phyloP scores from a whole-genome alignment of 2,797 vertebrate genomes.

The Enteromius mattozi region DNA sequence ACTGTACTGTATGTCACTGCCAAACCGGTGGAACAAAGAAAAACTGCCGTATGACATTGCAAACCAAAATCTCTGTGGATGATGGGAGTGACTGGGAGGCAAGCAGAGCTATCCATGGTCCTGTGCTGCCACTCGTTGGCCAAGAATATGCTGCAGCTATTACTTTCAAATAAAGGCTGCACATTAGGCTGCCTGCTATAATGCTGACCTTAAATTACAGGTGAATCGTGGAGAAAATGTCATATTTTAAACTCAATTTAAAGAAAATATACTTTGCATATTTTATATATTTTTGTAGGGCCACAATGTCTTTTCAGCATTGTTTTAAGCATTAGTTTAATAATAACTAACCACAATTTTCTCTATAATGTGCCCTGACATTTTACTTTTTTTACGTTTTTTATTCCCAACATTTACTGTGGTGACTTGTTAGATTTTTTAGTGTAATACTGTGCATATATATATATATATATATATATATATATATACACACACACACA shows the following conservation, averaged over 20 bases:
- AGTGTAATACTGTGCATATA: neutral
- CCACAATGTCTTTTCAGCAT: neutral
- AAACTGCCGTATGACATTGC: conserved; percentile 20
- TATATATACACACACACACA: no score
- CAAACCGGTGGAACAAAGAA: conserved; percentile 37
- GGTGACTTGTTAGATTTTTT: neutral
- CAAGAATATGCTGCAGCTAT: conserved; percentile 33
- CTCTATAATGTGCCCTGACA: neutral
- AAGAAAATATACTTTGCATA: neutral
- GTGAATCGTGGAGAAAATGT: neutral
- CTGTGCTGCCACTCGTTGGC: conserved; percentile 45
- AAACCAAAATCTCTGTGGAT: conserved; percentile 33
- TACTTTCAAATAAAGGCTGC: neutral
- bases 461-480: neutral
- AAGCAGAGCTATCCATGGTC: conserved; percentile 49
- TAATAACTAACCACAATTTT: neutral
- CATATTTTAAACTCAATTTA: neutral
- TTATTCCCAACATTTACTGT: neutral
- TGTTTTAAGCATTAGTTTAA: neutral
- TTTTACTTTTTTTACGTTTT: neutral
- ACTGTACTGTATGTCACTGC: conserved; percentile 23
- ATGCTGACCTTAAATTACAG: neutral
- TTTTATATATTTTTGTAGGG: neutral
- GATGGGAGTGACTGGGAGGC: conserved; percentile 40
- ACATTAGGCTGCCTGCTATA: neutral